Evolutionary conservation across 2,113 vertebrate species (phyloP).

Genomic region (Vombatus ursinus): DNA sequence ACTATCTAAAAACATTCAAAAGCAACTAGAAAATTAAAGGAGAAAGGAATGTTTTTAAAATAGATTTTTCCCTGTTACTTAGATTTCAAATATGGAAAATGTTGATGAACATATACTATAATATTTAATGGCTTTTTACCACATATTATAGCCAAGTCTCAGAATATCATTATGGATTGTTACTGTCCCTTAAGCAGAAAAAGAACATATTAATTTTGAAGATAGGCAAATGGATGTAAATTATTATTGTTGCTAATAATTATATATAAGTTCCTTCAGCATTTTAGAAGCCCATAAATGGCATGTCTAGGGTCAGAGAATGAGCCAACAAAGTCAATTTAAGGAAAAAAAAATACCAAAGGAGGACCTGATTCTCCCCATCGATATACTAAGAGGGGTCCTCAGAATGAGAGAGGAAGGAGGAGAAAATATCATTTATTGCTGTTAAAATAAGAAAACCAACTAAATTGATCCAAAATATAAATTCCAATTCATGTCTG

Average conservation of each 20-base stretch:
- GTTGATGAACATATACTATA: background rate
- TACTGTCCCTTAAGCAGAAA: background rate
- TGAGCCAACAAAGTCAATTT: slow-evolving; percentile 32
- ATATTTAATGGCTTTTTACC: background rate
- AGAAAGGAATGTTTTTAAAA: background rate
- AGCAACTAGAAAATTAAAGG: background rate
- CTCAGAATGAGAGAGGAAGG: background rate
- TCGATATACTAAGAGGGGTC: background rate
- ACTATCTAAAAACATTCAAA: slow-evolving; percentile 4
- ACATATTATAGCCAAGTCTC: background rate
- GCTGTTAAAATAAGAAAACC: background rate
- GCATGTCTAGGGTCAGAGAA: slow-evolving; percentile 1
- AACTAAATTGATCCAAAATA: background rate
- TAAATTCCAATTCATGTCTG: background rate
- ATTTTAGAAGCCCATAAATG: slow-evolving; percentile 21
- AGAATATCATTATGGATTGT: slow-evolving; percentile 10
- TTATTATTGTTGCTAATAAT: slow-evolving; percentile 41
- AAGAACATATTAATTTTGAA: slow-evolving; percentile 56
- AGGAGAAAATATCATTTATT: background rate
- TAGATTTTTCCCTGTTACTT: background rate
- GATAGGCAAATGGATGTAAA: slow-evolving; percentile 44
- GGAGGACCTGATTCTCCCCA: background rate
- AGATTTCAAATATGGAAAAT: slow-evolving; percentile 49
- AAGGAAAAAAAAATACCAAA: background rate
- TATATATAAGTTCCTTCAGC: slow-evolving; percentile 50